Percentiles rank a stretch among this genome's conserved stretches.
These are phyloP conservation scores for Zygaena filipendulae DNA, from an alignment of 2,888 invertebrate species.

Conservation along the genomic window DNA sequence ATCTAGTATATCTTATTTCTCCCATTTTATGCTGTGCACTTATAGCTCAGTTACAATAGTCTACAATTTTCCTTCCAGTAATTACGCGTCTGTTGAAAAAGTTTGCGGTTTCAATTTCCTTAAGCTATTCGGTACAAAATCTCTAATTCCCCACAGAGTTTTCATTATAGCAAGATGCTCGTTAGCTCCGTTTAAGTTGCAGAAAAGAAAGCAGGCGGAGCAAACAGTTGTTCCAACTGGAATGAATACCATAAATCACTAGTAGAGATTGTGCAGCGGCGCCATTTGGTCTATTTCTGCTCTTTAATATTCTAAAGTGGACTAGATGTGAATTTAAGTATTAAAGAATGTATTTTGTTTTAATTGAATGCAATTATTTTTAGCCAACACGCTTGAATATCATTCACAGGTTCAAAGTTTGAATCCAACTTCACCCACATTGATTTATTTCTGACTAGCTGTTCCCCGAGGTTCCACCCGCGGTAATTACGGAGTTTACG, in stretches of 20 bases:
- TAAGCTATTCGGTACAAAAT: constrained; percentile 33
- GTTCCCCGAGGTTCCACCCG: too few species aligned
- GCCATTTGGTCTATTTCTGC: constrained; percentile 40
- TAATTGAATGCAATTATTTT: too few species aligned
- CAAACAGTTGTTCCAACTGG: constrained; percentile 41
- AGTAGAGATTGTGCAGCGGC: constrained; percentile 36
- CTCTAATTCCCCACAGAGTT: constrained; percentile 27
- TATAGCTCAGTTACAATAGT: too few species aligned
- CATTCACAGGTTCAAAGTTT: too few species aligned
- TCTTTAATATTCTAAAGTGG: constrained; percentile 25
- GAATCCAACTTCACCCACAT: too few species aligned
- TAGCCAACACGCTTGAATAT: too few species aligned
- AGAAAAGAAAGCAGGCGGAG: constrained; percentile 29
- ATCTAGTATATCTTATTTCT: too few species aligned
- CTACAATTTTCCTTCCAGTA: constrained; percentile 26
- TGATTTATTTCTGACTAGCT: too few species aligned
- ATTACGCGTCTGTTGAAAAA: constrained; percentile 35
- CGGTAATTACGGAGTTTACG: too few species aligned
- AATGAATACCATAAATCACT: constrained; percentile 58
- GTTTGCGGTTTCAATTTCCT: constrained; percentile 47
- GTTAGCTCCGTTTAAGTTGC: constrained; percentile 42
- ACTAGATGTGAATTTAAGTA: too few species aligned
- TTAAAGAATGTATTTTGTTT: too few species aligned
- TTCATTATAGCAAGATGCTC: constrained; percentile 48
- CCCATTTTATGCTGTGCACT: too few species aligned